A percentile compares a stretch with the other conserved stretches of the same genome.
These are phyloP conservation scores for Pedionomus torquatus DNA, from an alignment of 2,113 vertebrate species.

Conservation along the genomic window DNA sequence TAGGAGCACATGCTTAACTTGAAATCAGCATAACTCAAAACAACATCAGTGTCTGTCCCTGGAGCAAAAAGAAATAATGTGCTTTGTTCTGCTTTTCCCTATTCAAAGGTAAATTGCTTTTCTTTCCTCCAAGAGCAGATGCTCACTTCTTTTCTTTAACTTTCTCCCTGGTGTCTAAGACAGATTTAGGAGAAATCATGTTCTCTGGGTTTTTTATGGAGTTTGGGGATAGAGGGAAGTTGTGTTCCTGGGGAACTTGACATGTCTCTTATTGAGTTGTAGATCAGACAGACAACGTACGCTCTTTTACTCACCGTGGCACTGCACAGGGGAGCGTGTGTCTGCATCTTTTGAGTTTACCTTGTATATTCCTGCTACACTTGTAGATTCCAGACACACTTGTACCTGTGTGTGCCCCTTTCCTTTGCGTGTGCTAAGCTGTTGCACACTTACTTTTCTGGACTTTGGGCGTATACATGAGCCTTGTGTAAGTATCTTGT, in stretches of 20 bases:
- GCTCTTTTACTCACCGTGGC: neutral
- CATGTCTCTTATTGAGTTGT: neutral
- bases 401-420: neutral
- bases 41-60: neutral
- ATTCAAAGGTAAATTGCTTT: constrained; percentile 23
- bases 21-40: neutral
- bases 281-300: neutral
- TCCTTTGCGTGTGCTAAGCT: neutral
- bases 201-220: neutral
- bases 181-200: neutral
- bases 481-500: neutral
- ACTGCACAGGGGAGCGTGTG: neutral
- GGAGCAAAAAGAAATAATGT: neutral
- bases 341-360: neutral
- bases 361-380: neutral
- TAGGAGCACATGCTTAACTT: neutral
- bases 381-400: neutral
- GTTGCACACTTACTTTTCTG: neutral
- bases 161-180: neutral
- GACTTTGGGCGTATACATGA: neutral
- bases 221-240: neutral
- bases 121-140: neutral
- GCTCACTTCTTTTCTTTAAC: neutral
- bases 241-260: neutral
- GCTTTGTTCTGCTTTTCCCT: constrained; percentile 5